phyloP scores from a whole-genome alignment of 2,888 invertebrate genomes.

The Pristionchus entomophagus region DNA sequence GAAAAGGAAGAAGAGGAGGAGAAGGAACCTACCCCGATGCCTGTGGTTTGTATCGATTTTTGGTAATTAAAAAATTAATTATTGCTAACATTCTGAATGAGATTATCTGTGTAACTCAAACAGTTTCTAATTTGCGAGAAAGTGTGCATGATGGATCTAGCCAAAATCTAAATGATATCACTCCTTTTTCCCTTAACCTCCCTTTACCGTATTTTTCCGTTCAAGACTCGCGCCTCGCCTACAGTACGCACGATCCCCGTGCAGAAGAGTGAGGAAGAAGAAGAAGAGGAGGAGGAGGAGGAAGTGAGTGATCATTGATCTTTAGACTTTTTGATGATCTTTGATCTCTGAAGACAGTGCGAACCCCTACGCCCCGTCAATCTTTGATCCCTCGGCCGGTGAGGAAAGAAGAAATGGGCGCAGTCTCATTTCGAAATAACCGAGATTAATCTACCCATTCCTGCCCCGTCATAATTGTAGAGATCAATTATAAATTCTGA shows the following conservation, averaged over 20 bases:
- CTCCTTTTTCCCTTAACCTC: too few relatives aligned
- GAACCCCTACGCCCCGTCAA: neutral
- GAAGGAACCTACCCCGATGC: conserved; percentile 21
- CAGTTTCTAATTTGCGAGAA: too few relatives aligned
- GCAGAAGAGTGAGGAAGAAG: conserved; percentile 15
- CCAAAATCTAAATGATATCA: too few relatives aligned
- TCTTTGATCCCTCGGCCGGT: conserved; percentile 14
- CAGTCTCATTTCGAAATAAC: neutral
- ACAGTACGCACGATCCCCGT: conserved; percentile 5
- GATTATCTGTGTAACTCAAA: neutral
- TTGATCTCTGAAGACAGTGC: neutral
- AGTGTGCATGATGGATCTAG: too few relatives aligned
- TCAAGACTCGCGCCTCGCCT: conserved; percentile 27
- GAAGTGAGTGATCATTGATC: conserved; percentile 39
- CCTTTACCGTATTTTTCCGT: neutral
- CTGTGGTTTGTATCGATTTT: neutral
- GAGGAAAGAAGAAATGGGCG: neutral
- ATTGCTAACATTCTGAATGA: neutral
- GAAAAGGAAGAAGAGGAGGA: neutral
- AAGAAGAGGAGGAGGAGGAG: conserved; percentile 45
- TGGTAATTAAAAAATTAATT: too few relatives aligned
- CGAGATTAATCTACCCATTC: neutral
- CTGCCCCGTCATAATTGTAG: too few relatives aligned
- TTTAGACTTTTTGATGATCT: too few relatives aligned
- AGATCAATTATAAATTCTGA: too few relatives aligned